phyloP scores from a whole-genome alignment of 2,888 invertebrate species.

The Timema podura region DNA sequence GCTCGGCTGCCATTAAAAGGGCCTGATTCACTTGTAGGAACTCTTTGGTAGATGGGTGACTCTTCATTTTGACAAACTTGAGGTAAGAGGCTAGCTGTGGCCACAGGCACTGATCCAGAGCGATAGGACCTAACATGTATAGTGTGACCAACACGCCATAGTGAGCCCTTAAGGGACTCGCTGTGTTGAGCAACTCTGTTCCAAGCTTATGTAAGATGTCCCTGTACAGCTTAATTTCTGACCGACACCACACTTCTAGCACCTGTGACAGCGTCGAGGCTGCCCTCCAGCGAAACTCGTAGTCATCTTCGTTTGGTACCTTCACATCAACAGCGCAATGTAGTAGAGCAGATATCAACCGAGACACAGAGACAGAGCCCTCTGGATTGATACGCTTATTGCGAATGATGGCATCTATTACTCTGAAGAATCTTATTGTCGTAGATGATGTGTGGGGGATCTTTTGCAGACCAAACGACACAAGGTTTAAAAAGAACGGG shows the following conservation, averaged over 20 bases:
- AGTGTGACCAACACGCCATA: slow-evolving; percentile 26
- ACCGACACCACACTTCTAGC: slow-evolving; percentile 21
- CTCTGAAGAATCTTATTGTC: slow-evolving; percentile 9
- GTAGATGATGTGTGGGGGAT: slow-evolving; percentile 11
- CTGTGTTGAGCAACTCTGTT: slow-evolving; percentile 22
- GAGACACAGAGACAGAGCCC: slow-evolving; percentile 16
- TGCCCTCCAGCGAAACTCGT: slow-evolving; percentile 18
- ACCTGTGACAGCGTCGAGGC: slow-evolving; percentile 21
- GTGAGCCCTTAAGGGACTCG: slow-evolving; percentile 25
- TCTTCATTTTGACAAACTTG: no score
- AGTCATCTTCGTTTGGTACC: slow-evolving; percentile 15
- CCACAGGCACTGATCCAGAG: slow-evolving; percentile 29
- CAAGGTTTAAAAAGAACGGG: slow-evolving; percentile 25
- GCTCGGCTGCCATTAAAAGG: slow-evolving; percentile 21
- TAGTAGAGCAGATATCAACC: slow-evolving; percentile 17
- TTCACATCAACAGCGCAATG: slow-evolving; percentile 17
- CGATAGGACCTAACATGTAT: slow-evolving; percentile 22
- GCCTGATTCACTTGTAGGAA: no score
- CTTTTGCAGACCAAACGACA: slow-evolving; percentile 24
- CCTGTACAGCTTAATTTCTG: slow-evolving; percentile 21
- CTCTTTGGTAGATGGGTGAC: no score
- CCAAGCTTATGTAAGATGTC: slow-evolving; percentile 29
- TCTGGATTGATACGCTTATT: slow-evolving; percentile 21
- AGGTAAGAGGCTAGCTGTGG: slow-evolving; percentile 26
- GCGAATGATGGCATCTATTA: slow-evolving; percentile 14